Base-by-base conservation (phyloP, 2,113 vertebrate genomes). In the Caranx ignobilis region DNA sequence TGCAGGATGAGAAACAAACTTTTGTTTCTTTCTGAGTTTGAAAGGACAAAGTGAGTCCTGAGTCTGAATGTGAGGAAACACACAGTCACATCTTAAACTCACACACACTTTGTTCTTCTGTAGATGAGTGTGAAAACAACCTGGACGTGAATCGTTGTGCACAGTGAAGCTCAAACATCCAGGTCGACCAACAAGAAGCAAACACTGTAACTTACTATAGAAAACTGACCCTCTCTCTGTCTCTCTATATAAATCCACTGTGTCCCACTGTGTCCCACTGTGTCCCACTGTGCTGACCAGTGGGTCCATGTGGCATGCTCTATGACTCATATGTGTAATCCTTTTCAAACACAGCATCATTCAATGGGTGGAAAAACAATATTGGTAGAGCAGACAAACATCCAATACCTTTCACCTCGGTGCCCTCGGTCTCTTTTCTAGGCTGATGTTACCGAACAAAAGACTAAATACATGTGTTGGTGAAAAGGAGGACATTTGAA, bases 401-500 rank as follows among this genome's bases (percentile, higher is more conserved):
- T 79, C 65, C 71, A 84, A 71, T 65, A 62, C 72, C 70, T 70
- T 83, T 87, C 79, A 86, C 69, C 81, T 74, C 81, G 16, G 1
- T 83, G 81, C 77, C 78, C 79, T 85, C 84, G 11, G 60, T 34
- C 69, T 89, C 52, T 80, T 67, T 92, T 88, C 81, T 87, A 75
- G 82, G 68, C 84, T 47, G 77, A 85, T 59, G 64, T 80, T 67
- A 39, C 71, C 54, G 32, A 84, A 92, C 84, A 92, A 92, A 88
- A 87, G 83, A 73, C 76, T 74, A 86, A 83, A 91, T 82, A 85
- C 81, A 86, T 75, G 83, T 78, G 84, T 84, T 79, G 18, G 56
- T 88, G 88, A 90, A 90, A 91, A 87, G 90, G 56, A 76, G 72
- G 15, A 75, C 76, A 45, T 89, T 87, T 82, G 64, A 89, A 89